Conservation (phyloP, 1,140 invertebrate species). For the Heliconius hewitsoni region DNA sequence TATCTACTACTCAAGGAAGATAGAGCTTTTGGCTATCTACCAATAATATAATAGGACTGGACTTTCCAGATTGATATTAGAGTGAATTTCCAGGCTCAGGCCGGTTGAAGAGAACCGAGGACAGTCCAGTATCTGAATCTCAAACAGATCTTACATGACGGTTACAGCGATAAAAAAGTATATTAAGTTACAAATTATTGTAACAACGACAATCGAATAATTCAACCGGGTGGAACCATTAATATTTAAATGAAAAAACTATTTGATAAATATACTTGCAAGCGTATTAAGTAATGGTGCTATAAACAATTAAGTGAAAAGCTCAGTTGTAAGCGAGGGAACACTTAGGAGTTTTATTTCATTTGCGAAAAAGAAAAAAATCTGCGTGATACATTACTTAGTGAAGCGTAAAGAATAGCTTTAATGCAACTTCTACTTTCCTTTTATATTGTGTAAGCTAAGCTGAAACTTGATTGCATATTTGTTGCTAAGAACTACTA, state of each 20-base stretch:
- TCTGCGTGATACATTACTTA: slow-evolving; percentile 26
- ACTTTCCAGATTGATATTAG: too few species aligned
- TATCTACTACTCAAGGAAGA: too few species aligned
- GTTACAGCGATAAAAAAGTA: too few species aligned
- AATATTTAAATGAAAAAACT: slow-evolving; percentile 7
- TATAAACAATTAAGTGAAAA: slow-evolving; percentile 27
- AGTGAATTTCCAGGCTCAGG: too few species aligned
- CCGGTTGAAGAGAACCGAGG: too few species aligned
- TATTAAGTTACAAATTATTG: too few species aligned
- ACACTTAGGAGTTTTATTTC: slow-evolving; percentile 27
- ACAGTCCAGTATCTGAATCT: too few species aligned
- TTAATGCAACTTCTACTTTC: slow-evolving; percentile 25
- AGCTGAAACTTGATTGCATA: slow-evolving; percentile 16
- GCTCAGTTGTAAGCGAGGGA: slow-evolving; percentile 27
- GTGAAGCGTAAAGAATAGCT: slow-evolving; percentile 27
- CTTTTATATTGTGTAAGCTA: slow-evolving; percentile 19
- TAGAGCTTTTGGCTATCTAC: too few species aligned
- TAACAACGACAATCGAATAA: not conserved
- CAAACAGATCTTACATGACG: too few species aligned
- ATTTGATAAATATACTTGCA: slow-evolving; percentile 13
- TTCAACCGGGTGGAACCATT: not conserved
- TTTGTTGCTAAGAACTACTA: not conserved
- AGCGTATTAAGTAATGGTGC: slow-evolving; percentile 28
- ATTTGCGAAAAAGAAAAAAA: slow-evolving; percentile 25
- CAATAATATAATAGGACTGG: too few species aligned